Base-by-base conservation (phyloP, 2,888 invertebrate species). In the Erebia aethiops region DNA sequence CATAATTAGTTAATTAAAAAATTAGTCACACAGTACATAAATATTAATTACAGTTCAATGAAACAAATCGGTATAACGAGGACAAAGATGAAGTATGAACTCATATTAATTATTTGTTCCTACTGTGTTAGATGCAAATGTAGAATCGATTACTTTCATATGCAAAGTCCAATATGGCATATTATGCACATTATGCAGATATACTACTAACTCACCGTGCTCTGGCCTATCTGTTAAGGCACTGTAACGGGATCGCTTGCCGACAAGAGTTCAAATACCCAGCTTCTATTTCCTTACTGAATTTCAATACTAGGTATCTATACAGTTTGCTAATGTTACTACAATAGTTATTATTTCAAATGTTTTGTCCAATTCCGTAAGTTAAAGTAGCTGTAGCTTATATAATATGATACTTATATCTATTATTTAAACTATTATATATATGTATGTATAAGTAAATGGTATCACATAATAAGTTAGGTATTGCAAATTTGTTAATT, bases 191-290 rank as follows among this genome's bases (percentile, higher is more conserved):
- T 51, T 71, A 63, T 58, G 54, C 67, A 70, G 66, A 68, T 67
- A 70, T 69, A 66, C 71, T 72, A 58, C 67, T 70, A 72, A 69
- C 70, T 65, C 58, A 52, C 60, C 67, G 66, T 70, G 73, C 65
- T 75, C 70, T 76, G 71, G 75, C 74, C 76, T 76, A 79, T 80
- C 80, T 79, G 76, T 72, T 76, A 78, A 80, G 77, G 79, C 77
- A 72, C 71, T 73, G 76, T 86, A 87, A 87, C 86, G 86, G 87
- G 80, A 83, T 77, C 76, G 80, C 76, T 77, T 77, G 77, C 76
- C 70, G 77, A 77, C 79, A 79, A 80, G 79, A 80, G 77, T 77
- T 77, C 72, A 74, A 76, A 68, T 71, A 73, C 73, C 60, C 73
- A 76, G 74, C 71, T 75, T 77, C 74, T 69, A 76, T 77, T 77